These are phyloP conservation scores for human DNA, from an alignment of 2,113 vertebrate species.

Conservation along the genomic window DNA sequence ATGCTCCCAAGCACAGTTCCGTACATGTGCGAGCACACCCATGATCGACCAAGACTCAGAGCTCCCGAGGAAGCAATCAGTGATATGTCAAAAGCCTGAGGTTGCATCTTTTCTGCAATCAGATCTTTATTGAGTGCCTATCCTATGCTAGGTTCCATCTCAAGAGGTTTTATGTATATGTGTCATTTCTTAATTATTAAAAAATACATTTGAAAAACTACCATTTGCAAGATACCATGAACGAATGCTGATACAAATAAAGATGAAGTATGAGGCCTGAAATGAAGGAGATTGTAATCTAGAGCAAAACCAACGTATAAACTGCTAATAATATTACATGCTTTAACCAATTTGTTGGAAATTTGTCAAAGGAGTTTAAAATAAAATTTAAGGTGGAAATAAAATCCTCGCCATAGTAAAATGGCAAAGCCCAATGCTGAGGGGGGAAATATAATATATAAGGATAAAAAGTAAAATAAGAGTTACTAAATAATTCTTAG, in stretches of 20 bases:
- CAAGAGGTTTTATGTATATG: not conserved
- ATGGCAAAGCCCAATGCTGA: not conserved
- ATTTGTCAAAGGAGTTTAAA: not conserved
- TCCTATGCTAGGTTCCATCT: not conserved
- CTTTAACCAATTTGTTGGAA: not conserved
- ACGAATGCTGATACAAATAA: not conserved
- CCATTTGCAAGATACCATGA: not conserved
- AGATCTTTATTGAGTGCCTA: not conserved
- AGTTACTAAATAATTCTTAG: not conserved
- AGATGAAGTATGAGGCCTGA: not conserved
- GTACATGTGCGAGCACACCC: rapidly evolving
- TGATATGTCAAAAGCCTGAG: not conserved
- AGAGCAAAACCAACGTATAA: not conserved
- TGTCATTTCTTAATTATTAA: not conserved
- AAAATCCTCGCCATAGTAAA: not conserved
- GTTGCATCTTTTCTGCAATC: not conserved
- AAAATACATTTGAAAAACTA: not conserved
- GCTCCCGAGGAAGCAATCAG: not conserved
- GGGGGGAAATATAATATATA: not conserved
- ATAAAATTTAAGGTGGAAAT: not conserved
- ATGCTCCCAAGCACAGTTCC: rapidly evolving
- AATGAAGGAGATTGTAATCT: not conserved
- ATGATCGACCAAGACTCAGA: not conserved
- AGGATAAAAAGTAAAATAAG: not conserved
- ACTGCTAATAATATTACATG: not conserved